phyloP scores from a whole-genome alignment of 2,113 vertebrate species.

The Dermatemys mawii region DNA sequence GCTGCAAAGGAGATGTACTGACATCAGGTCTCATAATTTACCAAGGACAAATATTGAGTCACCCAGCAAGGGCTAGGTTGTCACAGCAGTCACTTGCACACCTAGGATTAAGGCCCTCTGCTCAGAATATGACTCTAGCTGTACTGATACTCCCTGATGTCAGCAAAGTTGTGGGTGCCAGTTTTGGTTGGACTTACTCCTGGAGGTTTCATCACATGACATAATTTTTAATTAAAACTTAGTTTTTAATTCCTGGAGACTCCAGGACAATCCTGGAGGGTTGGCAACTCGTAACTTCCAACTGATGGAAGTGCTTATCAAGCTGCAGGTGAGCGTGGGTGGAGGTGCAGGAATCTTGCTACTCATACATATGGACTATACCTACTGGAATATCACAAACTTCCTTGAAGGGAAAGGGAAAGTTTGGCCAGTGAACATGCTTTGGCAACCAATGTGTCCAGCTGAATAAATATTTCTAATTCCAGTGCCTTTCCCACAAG shows the following conservation, averaged over 20 bases:
- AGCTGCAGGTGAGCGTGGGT: neutral
- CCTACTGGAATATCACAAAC: neutral
- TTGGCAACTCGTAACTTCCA: neutral
- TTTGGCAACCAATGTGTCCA: neutral
- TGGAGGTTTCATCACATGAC: neutral
- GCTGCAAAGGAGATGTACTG: neutral
- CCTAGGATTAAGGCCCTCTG: neutral
- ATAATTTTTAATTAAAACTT: neutral
- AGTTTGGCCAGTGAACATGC: neutral
- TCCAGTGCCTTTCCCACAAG: neutral
- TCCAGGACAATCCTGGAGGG: neutral
- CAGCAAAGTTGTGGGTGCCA: neutral
- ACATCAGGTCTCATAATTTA: neutral
- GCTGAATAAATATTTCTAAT: neutral
- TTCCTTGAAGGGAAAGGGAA: neutral
- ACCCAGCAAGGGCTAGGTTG: too few species aligned
- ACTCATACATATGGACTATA: neutral
- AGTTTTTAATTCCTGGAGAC: neutral
- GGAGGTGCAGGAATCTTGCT: neutral
- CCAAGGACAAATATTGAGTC: neutral
- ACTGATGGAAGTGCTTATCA: neutral
- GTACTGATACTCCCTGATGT: neutral
- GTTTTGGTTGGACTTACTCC: neutral
- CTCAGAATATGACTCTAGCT: neutral
- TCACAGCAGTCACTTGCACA: neutral